These are phyloP conservation scores for Macrotrachela quadricornifera DNA, from an alignment of 1,140 invertebrate species.

Conservation along the genomic window DNA sequence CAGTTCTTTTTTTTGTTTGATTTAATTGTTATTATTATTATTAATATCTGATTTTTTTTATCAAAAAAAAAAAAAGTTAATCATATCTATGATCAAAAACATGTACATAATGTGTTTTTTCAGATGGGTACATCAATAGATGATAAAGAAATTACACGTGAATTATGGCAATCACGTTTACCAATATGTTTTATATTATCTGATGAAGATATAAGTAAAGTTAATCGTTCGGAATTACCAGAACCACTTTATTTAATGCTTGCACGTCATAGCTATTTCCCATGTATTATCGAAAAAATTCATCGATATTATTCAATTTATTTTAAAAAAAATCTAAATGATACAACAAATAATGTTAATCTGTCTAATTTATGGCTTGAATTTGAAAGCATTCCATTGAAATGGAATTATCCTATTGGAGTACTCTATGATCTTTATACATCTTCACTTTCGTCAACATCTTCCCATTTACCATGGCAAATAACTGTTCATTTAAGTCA, in stretches of 20 bases:
- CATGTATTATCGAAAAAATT: slow-evolving; percentile 80
- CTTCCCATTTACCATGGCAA: slow-evolving; percentile 59
- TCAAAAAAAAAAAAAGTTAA: too few species aligned
- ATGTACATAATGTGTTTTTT: too few species aligned
- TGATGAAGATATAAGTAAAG: slow-evolving; percentile 60
- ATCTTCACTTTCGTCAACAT: slow-evolving; percentile 29
- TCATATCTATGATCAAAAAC: too few species aligned
- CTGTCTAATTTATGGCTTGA: slow-evolving; percentile 84
- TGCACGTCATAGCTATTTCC: slow-evolving; percentile 78
- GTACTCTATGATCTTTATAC: slow-evolving; percentile 65
- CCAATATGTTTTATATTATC: slow-evolving; percentile 69
- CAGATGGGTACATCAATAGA: slow-evolving; percentile 25
- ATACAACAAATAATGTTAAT: slow-evolving; percentile 40
- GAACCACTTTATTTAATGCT: slow-evolving; percentile 49
- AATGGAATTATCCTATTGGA: slow-evolving; percentile 90
- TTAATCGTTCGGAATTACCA: slow-evolving; percentile 38
- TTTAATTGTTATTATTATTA: too few species aligned
- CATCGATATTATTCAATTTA: slow-evolving; percentile 51
- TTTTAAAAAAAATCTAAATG: slow-evolving; percentile 42
- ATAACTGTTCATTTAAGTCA: slow-evolving; percentile 80
- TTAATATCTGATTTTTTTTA: too few species aligned
- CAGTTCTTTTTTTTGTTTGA: too few species aligned
- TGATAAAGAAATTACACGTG: slow-evolving; percentile 67
- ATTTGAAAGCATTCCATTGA: slow-evolving; percentile 67
- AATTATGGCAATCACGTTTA: slow-evolving; percentile 82